A percentile compares a stretch with the other conserved stretches of the same genome.
These are phyloP conservation scores for Micromussa lordhowensis DNA, from an alignment of 92 coral and sea anemone species.

Conservation along the genomic window DNA sequence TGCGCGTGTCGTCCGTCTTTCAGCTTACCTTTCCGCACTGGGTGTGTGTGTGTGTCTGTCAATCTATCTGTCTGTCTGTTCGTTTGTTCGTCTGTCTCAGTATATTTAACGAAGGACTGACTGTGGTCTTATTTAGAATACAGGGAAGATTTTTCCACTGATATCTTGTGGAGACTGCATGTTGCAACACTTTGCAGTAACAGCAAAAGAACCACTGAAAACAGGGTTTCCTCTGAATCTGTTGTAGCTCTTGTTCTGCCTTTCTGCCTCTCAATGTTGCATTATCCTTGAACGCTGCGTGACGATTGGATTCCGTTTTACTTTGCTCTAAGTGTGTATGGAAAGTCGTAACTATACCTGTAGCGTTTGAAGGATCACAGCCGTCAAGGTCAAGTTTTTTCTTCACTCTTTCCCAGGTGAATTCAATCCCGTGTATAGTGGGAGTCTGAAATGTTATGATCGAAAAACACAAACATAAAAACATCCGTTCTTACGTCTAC, in stretches of 20 bases:
- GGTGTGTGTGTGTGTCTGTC: not conserved
- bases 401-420: conserved; percentile 72
- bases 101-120: not conserved
- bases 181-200: not conserved
- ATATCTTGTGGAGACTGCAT: not conserved
- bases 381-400: conserved; percentile 64
- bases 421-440: conserved; percentile 81
- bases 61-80: not conserved
- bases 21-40: too few species aligned
- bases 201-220: not conserved
- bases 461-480: not conserved
- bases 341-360: conserved; percentile 1
- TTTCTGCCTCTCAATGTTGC: not conserved
- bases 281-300: not conserved
- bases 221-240: not conserved
- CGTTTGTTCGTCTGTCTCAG: not conserved
- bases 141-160: not conserved
- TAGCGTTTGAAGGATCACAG: conserved; percentile 26
- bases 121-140: not conserved
- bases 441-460: conserved; percentile 56
- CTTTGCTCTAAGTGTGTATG: not conserved
- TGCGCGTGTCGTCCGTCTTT: not conserved
- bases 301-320: not conserved
- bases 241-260: not conserved
- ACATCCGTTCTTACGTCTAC: not conserved